Evolutionary conservation across 53 echinoderm and acorn worm genomes (phyloP), one percentile per base, ranked within the genome.

Genomic region (Actinopyga echinites): DNA sequence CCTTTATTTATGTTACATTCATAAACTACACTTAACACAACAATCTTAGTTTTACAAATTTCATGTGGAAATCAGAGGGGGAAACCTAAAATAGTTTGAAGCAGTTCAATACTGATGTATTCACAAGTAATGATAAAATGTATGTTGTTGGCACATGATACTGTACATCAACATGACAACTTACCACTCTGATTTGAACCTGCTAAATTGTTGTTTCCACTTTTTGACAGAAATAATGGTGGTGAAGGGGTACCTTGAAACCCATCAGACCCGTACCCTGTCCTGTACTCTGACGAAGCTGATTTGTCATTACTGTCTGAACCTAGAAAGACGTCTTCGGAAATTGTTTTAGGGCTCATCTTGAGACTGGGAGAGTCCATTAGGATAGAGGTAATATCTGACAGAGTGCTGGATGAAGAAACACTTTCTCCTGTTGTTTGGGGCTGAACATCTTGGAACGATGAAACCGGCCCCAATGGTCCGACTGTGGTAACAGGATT

Each of bases 171-270:
- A 40, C 40, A 4, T 0, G 40, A 74, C 20, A 38, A 42, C 75
- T 44, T 17, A 75, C 75, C 75, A 24, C 75, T 29, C 13, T 13
- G 43, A 53, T 53, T 23, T 0, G 45, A 21, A 44, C 28, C 20
- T 30, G 19, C n/a, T 2, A 11, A 28, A 26, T 30, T 30, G 3
- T 44, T 52, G 25, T 17, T 53, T 29, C 49, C 45, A 71, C 92
- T 89, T 36, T 91, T 89, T 0, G 96, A 85, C 23, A 90, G 71
- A 56, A 86, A 80, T 30, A 75, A 80, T 22, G 95, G 92, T 1
- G 97, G 97, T 1, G 97, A 97, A 4, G 94, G 95, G 1, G 94
- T 99, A 33, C 89, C 87, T 7, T 92, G 68, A 67, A 88, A 92
- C 0, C 69, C 75, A 13, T 80, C 80, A 20, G 80, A 44, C 22